These are phyloP conservation scores for Cephonodes hylas DNA, from an alignment of 2,888 invertebrate genomes.

Conservation along the genomic window DNA sequence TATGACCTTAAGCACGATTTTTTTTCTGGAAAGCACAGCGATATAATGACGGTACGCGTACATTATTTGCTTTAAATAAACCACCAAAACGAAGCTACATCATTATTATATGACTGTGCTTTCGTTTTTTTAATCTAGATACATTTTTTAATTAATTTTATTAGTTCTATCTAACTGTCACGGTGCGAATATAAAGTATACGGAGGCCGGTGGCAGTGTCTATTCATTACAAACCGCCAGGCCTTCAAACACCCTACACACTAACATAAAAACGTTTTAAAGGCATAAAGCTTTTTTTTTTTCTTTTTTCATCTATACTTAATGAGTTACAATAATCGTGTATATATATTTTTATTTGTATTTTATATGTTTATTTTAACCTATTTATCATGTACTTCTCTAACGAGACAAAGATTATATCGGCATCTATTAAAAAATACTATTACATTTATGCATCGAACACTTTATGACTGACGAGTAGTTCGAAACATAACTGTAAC, in stretches of 20 bases:
- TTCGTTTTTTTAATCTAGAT: slow-evolving; percentile 47
- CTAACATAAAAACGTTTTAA: slow-evolving; percentile 78
- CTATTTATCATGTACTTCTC: slow-evolving; percentile 76
- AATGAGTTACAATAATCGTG: slow-evolving; percentile 75
- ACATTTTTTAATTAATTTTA: slow-evolving; percentile 50
- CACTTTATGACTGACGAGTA: neutral
- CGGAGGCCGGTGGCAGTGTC: slow-evolving; percentile 55
- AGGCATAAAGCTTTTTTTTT: slow-evolving; percentile 75
- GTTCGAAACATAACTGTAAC: neutral
- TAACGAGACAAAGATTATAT: slow-evolving; percentile 78
- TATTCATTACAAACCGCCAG: slow-evolving; percentile 59
- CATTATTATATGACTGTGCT: slow-evolving; percentile 38
- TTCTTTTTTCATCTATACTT: slow-evolving; percentile 68
- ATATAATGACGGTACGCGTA: slow-evolving; percentile 19
- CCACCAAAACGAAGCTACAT: slow-evolving; percentile 18
- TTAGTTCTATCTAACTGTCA: slow-evolving; percentile 72
- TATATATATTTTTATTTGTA: slow-evolving; percentile 81
- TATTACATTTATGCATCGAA: slow-evolving; percentile 38
- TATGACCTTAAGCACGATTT: slow-evolving; percentile 70
- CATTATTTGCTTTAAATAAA: slow-evolving; percentile 6
- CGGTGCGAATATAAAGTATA: slow-evolving; percentile 68
- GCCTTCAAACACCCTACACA: slow-evolving; percentile 62
- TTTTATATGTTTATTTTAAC: slow-evolving; percentile 70
- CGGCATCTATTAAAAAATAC: slow-evolving; percentile 65
- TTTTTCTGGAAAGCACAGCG: slow-evolving; percentile 43